Percentiles rank a stretch among this genome's conserved stretches.
Conservation (phyloP, 2,797 vertebrate genomes). For the Dermochelys coriacea region DNA sequence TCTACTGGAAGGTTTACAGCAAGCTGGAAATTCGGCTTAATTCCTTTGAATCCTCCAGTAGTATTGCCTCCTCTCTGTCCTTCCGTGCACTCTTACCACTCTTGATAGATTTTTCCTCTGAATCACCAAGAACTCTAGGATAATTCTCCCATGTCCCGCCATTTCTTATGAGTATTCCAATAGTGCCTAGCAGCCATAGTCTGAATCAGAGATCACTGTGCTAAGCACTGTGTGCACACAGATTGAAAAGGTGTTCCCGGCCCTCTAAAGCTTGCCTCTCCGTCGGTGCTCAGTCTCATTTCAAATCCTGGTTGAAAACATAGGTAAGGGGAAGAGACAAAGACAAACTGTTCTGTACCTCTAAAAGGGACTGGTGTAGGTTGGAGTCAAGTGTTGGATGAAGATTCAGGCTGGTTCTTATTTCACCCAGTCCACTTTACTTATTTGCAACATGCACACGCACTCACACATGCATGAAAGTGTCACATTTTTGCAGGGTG, state of each 20-base stretch:
- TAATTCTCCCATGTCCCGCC: background rate
- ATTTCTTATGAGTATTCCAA: background rate
- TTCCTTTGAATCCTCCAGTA: background rate
- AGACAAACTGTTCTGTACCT: background rate
- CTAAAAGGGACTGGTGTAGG: background rate
- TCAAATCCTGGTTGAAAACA: background rate
- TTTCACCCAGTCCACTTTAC: background rate
- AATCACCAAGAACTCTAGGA: background rate
- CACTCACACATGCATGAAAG: background rate
- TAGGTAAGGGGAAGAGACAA: background rate
- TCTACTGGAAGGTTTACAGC: background rate
- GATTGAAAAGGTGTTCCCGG: background rate
- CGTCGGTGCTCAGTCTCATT: background rate
- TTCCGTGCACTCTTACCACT: background rate
- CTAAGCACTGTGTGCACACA: background rate
- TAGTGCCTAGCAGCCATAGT: background rate
- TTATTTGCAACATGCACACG: background rate
- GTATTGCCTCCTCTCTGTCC: background rate
- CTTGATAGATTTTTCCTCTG: background rate
- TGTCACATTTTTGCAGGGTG: background rate
- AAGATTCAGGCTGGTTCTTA: background rate
- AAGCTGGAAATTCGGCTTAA: background rate
- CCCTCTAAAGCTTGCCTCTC: background rate
- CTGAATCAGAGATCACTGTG: background rate
- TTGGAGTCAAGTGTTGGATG: background rate